These are phyloP conservation scores for Nymphalis io DNA, from an alignment of 1,140 invertebrate species.

Conservation along the genomic window DNA sequence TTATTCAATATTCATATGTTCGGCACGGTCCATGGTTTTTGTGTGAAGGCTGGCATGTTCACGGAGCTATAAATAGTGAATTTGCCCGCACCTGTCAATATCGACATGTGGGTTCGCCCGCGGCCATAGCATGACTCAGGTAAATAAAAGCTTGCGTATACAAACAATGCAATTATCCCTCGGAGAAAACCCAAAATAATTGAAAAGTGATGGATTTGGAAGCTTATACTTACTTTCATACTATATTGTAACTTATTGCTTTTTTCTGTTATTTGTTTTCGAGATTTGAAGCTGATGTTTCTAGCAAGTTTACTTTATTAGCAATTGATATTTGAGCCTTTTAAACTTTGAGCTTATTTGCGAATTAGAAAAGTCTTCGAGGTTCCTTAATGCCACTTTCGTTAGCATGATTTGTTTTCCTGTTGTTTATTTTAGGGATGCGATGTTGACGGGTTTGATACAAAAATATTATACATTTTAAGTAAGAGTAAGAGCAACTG, in stretches of 20 bases:
- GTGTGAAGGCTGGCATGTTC: slow-evolving; percentile 17
- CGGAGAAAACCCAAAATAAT: slow-evolving; percentile 37
- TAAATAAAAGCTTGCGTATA: slow-evolving; percentile 43
- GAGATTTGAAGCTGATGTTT: slow-evolving; percentile 18
- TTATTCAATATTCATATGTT: neutral
- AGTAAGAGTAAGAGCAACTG: too few species aligned
- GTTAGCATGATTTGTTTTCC: slow-evolving; percentile 14
- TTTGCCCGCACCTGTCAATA: slow-evolving; percentile 50
- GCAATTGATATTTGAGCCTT: slow-evolving; percentile 25
- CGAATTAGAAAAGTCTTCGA: slow-evolving; percentile 24
- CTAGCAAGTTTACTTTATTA: slow-evolving; percentile 26
- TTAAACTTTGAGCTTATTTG: slow-evolving; percentile 19
- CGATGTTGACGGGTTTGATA: neutral
- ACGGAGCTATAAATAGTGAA: slow-evolving; percentile 30
- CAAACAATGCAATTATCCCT: slow-evolving; percentile 43
- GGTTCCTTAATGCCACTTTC: slow-evolving; percentile 23
- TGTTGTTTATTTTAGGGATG: neutral
- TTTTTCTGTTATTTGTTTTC: slow-evolving; percentile 14
- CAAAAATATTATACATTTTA: neutral
- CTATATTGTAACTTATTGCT: slow-evolving; percentile 13
- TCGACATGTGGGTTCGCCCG: slow-evolving; percentile 34
- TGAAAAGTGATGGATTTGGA: slow-evolving; percentile 36
- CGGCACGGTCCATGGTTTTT: slow-evolving; percentile 6
- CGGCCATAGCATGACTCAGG: slow-evolving; percentile 13
- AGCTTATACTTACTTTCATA: too few species aligned